A percentile compares a stretch with the other conserved stretches of the same genome.
Conservation (phyloP, 1,140 invertebrate species). For the Procambarus virginalis region DNA sequence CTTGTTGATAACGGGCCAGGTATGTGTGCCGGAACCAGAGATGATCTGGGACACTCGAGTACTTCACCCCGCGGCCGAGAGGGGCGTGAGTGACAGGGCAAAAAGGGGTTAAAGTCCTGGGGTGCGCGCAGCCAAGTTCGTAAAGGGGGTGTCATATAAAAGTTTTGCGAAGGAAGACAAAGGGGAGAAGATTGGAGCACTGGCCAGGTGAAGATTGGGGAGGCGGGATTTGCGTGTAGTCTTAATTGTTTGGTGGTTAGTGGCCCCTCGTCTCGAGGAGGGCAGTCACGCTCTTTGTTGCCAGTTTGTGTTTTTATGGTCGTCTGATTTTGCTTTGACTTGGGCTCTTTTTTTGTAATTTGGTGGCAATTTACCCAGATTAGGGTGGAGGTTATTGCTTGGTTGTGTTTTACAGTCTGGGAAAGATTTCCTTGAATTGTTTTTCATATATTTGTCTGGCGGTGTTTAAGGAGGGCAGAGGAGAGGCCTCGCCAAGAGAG, state of each 20-base stretch:
- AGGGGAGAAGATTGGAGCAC: no score
- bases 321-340: background rate
- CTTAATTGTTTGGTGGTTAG: background rate
- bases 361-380: background rate
- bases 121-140: no score
- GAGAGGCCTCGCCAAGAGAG: no score
- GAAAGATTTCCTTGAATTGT: background rate
- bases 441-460: background rate
- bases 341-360: background rate
- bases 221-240: background rate
- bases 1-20: no score
- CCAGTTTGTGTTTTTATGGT: background rate
- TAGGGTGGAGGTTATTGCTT: background rate
- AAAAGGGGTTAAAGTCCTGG: no score
- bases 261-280: background rate
- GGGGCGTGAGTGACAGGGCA: no score
- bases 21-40: no score
- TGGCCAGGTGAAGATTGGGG: background rate
- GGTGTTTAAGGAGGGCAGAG: background rate
- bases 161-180: no score
- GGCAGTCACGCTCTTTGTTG: background rate
- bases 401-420: background rate
- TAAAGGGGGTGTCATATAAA: no score
- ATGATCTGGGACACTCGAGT: no score
- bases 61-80: no score